Evolutionary conservation across 2,113 vertebrate genomes (phyloP).

Genomic region (Pseudorhombus dupliciocellatus): DNA sequence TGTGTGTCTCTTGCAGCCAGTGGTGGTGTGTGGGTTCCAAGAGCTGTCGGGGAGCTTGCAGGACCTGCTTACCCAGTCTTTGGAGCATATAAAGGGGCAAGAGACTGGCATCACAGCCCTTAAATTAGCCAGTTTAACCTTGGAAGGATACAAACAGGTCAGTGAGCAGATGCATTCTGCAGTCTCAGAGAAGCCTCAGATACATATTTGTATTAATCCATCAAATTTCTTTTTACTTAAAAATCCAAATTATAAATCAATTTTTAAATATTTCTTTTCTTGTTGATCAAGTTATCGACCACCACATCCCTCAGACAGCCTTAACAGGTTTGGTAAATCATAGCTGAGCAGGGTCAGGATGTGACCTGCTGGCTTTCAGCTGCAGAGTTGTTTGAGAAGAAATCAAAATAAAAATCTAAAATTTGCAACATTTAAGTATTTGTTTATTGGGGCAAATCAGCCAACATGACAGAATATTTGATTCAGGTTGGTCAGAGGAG

Average conservation of each 20-base stretch:
- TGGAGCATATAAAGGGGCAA: conserved; percentile 90
- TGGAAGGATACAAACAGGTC: conserved; percentile 84
- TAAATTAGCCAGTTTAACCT: conserved; percentile 88
- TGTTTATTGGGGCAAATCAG: background rate
- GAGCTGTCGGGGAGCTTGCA: conserved; percentile 88
- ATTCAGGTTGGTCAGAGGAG: background rate
- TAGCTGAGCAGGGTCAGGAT: no score
- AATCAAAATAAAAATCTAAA: no score
- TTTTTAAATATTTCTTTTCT: no score
- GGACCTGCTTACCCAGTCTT: conserved; percentile 85
- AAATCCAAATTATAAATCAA: no score
- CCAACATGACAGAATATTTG: background rate
- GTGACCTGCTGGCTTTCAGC: background rate
- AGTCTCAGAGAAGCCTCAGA: background rate
- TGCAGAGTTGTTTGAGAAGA: background rate
- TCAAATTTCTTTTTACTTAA: no score
- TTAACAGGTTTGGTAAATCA: no score
- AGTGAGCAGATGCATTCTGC: background rate
- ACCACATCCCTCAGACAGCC: no score
- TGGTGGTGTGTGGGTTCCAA: conserved; percentile 90
- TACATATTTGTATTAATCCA: background rate
- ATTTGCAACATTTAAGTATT: background rate
- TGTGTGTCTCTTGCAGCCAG: conserved; percentile 80
- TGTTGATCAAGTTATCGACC: no score
- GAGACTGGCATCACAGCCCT: conserved; percentile 87